These are phyloP conservation scores for Sigmodon hispidus DNA, from an alignment of 2,113 vertebrate genomes.

Conservation along the genomic window DNA sequence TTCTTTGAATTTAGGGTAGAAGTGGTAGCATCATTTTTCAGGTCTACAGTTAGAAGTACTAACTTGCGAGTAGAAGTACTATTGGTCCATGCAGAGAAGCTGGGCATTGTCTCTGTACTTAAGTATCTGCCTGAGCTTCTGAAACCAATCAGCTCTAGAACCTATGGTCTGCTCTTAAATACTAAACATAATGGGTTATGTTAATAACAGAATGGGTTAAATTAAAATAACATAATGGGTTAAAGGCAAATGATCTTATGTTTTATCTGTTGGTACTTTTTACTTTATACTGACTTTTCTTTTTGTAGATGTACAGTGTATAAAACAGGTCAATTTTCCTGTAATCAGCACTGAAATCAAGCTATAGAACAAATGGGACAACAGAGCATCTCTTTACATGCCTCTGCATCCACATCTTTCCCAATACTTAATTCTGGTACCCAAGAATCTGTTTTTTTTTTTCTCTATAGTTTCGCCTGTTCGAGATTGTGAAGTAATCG, in stretches of 20 bases:
- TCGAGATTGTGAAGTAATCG: background rate
- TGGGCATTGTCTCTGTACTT: rapidly evolving
- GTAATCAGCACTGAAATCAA: background rate
- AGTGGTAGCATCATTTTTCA: rapidly evolving
- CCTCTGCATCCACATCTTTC: background rate
- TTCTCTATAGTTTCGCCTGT: background rate
- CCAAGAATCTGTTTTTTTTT: background rate
- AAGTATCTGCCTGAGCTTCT: too few species aligned
- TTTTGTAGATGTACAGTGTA: background rate
- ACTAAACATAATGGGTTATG: too few species aligned
- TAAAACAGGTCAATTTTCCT: background rate
- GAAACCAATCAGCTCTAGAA: background rate
- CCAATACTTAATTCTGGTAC: background rate
- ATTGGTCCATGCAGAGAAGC: rapidly evolving
- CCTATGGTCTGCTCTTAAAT: background rate
- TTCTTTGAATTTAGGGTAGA: background rate
- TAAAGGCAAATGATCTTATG: background rate
- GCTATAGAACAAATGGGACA: background rate
- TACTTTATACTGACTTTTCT: background rate
- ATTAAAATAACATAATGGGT: too few species aligned
- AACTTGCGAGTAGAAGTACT: background rate
- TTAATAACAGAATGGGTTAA: too few species aligned
- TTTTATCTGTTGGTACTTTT: background rate
- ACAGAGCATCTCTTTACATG: too few species aligned
- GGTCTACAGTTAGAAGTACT: background rate